Evolutionary conservation across 2,113 vertebrate genomes (phyloP).

Genomic region (Caracal caracal): DNA sequence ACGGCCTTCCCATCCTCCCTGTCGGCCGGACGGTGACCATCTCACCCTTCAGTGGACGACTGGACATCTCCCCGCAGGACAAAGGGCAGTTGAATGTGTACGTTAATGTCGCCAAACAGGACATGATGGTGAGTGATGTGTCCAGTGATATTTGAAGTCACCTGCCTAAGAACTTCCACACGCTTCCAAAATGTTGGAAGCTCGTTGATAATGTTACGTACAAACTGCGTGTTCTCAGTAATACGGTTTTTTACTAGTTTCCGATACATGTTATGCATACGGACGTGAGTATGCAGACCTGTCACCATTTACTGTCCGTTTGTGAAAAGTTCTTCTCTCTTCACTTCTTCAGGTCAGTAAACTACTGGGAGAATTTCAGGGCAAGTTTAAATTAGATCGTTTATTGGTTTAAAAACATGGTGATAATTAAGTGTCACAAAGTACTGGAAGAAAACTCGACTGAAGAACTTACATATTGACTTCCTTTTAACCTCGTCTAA

Average conservation of each 20-base stretch:
- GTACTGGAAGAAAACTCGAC: background rate
- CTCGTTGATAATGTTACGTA: accelerated
- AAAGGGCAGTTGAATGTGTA: slow-evolving; percentile 80
- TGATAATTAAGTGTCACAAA: background rate
- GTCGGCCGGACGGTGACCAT: slow-evolving; percentile 91
- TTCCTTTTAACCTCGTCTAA: background rate
- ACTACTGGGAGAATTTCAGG: background rate
- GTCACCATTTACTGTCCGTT: background rate
- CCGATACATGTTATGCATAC: accelerated
- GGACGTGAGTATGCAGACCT: background rate
- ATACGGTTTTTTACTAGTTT: accelerated
- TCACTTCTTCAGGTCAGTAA: background rate
- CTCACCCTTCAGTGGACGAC: slow-evolving; percentile 91
- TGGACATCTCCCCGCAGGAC: slow-evolving; percentile 91
- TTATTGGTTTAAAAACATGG: background rate
- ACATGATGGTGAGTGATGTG: slow-evolving; percentile 86
- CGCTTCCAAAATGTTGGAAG: accelerated
- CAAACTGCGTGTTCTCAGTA: accelerated
- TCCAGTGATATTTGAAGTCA: accelerated
- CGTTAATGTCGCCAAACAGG: slow-evolving; percentile 89
- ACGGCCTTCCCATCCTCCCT: slow-evolving; percentile 92
- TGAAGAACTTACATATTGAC: background rate
- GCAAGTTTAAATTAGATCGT: background rate
- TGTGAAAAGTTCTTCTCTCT: accelerated
- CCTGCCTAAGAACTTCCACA: accelerated